Evolutionary conservation across 2,888 invertebrate species (phyloP).

Genomic region (Petrolisthes cinctipes): DNA sequence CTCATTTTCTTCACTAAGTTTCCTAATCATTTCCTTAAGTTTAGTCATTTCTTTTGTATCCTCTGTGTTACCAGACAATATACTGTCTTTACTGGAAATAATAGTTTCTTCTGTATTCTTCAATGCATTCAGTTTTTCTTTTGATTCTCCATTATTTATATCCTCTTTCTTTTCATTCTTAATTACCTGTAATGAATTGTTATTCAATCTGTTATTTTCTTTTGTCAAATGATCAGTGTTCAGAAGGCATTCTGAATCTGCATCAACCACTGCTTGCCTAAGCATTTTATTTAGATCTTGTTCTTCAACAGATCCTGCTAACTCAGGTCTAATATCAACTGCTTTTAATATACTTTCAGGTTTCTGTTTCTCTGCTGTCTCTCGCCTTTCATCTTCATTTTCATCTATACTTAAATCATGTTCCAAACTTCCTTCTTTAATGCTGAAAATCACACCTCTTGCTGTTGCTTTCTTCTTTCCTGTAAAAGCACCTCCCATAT

Average conservation of each 20-base stretch:
- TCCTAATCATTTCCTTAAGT: slow-evolving; percentile 38
- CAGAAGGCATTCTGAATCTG: background rate
- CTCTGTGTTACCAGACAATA: background rate
- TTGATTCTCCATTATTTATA: background rate
- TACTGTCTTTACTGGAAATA: background rate
- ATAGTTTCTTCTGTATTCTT: background rate
- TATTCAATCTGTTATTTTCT: slow-evolving; percentile 23
- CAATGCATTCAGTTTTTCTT: background rate
- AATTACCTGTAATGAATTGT: slow-evolving; percentile 16
- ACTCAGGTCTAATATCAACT: no score
- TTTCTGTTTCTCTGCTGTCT: no score
- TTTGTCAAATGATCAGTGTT: slow-evolving; percentile 14
- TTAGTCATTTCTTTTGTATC: slow-evolving; percentile 22
- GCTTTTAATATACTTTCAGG: background rate
- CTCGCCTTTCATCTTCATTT: background rate
- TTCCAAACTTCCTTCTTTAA: background rate
- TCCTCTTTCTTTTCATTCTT: slow-evolving; percentile 23
- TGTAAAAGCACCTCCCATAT: background rate
- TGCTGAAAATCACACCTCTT: slow-evolving; percentile 30
- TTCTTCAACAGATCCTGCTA: background rate
- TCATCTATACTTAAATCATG: background rate
- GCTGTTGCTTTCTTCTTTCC: background rate
- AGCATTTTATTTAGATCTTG: background rate
- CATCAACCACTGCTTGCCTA: background rate
- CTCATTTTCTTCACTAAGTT: slow-evolving; percentile 34